These are phyloP conservation scores for Lasioglossum zephyrum DNA, from an alignment of 2,888 invertebrate genomes.

Conservation along the genomic window DNA sequence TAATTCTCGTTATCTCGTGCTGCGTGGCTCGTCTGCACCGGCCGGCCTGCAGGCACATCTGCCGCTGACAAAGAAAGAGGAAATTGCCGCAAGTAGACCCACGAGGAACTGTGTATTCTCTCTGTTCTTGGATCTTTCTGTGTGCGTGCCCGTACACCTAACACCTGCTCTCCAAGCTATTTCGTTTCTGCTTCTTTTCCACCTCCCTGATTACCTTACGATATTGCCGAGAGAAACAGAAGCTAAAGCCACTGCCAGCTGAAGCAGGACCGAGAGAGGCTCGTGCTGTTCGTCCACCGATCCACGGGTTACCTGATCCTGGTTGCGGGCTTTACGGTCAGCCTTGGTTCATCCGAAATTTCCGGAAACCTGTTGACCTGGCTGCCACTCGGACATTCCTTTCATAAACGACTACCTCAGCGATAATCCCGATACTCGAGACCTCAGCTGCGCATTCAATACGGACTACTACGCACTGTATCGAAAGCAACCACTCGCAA, in stretches of 20 bases:
- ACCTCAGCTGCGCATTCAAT: neutral
- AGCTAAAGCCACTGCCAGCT: neutral
- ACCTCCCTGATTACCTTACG: constrained; percentile 46
- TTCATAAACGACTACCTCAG: neutral
- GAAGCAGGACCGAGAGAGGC: constrained; percentile 30
- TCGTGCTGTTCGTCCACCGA: constrained; percentile 52
- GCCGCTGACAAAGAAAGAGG: constrained; percentile 55
- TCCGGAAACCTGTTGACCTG: constrained; percentile 26
- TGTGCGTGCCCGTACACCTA: constrained; percentile 53
- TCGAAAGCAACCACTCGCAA: neutral
- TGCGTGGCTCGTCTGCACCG: constrained; percentile 59
- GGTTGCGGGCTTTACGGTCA: constrained; percentile 29
- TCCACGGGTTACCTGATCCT: constrained; percentile 46
- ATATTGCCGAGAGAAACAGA: constrained; percentile 22
- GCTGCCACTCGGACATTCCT: neutral
- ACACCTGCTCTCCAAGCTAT: constrained; percentile 62
- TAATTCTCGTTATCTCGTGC: constrained; percentile 68
- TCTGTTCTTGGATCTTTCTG: constrained; percentile 47
- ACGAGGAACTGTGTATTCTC: constrained; percentile 42
- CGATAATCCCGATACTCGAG: neutral
- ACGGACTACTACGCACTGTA: neutral
- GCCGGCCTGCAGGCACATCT: constrained; percentile 62
- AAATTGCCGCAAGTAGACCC: constrained; percentile 52
- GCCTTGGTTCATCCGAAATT: constrained; percentile 30
- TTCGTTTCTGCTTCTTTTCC: constrained; percentile 28